phyloP scores from a whole-genome alignment of 2,113 vertebrate genomes.

The Speoplatyrhinus poulsoni region DNA sequence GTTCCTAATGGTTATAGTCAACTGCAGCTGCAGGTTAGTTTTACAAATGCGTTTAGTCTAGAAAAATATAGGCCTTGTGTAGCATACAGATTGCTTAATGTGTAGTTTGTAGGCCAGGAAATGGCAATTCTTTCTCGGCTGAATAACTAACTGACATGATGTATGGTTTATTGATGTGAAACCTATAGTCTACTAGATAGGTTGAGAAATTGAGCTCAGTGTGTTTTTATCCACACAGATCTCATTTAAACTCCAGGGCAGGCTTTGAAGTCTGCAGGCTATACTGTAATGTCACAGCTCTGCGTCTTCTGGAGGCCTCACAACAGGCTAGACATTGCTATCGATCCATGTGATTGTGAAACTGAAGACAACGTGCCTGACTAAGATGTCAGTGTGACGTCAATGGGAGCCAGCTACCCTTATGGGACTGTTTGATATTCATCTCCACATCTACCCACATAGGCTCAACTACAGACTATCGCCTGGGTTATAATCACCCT shows the following conservation, averaged over 20 bases:
- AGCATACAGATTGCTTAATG: too few relatives aligned
- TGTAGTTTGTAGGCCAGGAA: too few relatives aligned
- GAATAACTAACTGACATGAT: too few relatives aligned
- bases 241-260: too few relatives aligned
- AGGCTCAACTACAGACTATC: conserved; percentile 28
- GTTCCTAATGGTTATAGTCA: not conserved
- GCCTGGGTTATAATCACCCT: conserved; percentile 33
- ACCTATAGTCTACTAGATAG: too few relatives aligned
- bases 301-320: not conserved
- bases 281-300: not conserved
- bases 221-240: too few relatives aligned
- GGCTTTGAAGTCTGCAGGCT: too few relatives aligned
- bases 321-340: not conserved
- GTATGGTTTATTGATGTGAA: too few relatives aligned
- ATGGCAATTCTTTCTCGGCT: too few relatives aligned
- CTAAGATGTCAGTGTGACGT: conserved; percentile 5
- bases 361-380: not conserved
- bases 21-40: not conserved
- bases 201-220: too few relatives aligned
- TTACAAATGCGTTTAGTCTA: too few relatives aligned
- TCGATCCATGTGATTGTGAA: not conserved
- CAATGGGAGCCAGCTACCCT: conserved; percentile 40
- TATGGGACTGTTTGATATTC: conserved; percentile 52
- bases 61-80: too few relatives aligned
- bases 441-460: conserved; percentile 25